phyloP scores from a whole-genome alignment of 1,140 invertebrate species.

The Procambarus clarkii region DNA sequence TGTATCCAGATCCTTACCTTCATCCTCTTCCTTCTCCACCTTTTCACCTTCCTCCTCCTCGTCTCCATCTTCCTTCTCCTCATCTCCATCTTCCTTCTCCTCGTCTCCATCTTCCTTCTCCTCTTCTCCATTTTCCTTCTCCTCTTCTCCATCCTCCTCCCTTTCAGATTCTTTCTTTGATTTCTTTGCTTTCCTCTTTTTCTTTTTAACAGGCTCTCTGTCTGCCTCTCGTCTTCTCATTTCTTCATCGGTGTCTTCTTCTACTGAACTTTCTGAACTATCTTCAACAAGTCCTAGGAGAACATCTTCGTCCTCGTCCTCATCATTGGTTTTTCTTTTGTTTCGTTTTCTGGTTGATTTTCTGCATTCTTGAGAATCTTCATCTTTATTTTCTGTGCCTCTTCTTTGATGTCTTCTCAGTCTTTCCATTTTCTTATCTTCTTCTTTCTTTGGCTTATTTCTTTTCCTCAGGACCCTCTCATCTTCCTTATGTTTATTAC shows the following conservation, averaged over 20 bases:
- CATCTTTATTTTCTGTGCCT: not conserved
- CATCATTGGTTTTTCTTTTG: not conserved
- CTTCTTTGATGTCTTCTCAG: constrained; percentile 4
- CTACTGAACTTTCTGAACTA: constrained; percentile 8
- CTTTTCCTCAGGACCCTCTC: constrained; percentile 31
- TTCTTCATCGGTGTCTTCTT: constrained; percentile 34
- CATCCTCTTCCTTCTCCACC: not conserved
- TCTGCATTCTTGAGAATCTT: not conserved
- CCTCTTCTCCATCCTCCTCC: not conserved
- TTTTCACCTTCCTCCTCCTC: not conserved
- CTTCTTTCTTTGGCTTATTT: not conserved
- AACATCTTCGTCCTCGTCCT: constrained; percentile 59
- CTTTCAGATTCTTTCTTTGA: not conserved
- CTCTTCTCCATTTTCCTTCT: not conserved
- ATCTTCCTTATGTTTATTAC: constrained; percentile 8
- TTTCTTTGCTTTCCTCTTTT: constrained; percentile 68
- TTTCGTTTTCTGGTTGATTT: not conserved
- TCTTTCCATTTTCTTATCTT: not conserved
- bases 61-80: not conserved
- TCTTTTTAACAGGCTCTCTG: constrained; percentile 75
- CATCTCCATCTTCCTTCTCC: not conserved
- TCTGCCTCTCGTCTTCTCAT: constrained; percentile 64
- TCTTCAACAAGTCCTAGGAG: constrained; percentile 19
- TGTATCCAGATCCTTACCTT: too few relatives aligned
- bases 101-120: not conserved